These are phyloP conservation scores for Centropus unirufus DNA, from an alignment of 2,113 vertebrate species.

Conservation along the genomic window DNA sequence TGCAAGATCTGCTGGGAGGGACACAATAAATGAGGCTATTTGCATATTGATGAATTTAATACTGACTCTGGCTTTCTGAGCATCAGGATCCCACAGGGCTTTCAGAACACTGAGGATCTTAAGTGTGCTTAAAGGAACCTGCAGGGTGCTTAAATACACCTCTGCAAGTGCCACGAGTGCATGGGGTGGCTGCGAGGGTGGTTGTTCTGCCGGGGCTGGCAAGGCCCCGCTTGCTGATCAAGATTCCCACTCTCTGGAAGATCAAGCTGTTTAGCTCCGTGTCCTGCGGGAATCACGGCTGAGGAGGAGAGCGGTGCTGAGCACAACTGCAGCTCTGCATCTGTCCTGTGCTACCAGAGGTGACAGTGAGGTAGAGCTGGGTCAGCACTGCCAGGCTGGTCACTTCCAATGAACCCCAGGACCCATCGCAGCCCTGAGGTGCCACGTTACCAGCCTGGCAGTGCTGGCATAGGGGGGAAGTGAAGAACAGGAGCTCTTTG, in stretches of 20 bases:
- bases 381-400: background rate
- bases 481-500: background rate
- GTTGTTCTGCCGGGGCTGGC: background rate
- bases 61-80: background rate
- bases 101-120: background rate
- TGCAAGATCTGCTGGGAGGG: background rate
- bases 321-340: background rate
- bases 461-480: rapidly evolving
- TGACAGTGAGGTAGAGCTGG: background rate
- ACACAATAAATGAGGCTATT: background rate
- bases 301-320: background rate
- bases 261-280: background rate
- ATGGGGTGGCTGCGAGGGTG: background rate
- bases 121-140: background rate
- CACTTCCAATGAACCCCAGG: background rate
- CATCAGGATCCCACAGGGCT: background rate
- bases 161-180: background rate
- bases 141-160: background rate
- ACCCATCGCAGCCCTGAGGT: rapidly evolving
- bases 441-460: rapidly evolving
- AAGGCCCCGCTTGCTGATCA: background rate
- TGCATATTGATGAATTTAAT: background rate
- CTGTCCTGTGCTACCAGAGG: background rate
- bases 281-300: background rate
- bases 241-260: background rate